Conservation (phyloP, 30 jellyfish, hydroid and myxozoan species). For the Turritopsis rubra region DNA sequence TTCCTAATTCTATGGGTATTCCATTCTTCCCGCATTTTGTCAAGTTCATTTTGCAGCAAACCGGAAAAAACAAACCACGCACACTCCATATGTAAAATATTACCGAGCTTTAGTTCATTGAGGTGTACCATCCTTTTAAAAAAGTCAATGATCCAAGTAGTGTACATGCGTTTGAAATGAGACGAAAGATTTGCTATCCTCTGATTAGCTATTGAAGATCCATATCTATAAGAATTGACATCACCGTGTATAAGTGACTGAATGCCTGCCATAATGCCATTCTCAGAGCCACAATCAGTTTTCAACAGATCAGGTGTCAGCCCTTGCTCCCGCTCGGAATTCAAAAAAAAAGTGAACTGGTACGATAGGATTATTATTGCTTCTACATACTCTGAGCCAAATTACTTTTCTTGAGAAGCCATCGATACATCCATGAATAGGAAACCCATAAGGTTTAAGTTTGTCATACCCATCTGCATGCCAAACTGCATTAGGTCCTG, state of each 20-base stretch:
- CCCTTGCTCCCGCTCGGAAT: too few relatives aligned
- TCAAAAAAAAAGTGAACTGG: too few relatives aligned
- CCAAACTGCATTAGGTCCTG: too few relatives aligned
- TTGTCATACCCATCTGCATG: too few relatives aligned
- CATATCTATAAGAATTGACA: neutral
- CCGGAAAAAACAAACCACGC: neutral
- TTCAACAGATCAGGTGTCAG: too few relatives aligned
- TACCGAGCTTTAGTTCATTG: neutral
- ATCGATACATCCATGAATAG: too few relatives aligned
- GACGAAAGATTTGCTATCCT: neutral
- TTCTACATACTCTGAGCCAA: too few relatives aligned
- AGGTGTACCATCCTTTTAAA: neutral
- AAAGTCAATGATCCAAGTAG: neutral
- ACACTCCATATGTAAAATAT: neutral
- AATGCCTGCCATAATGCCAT: neutral
- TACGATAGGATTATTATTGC: too few relatives aligned
- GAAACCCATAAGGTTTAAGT: too few relatives aligned
- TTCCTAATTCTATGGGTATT: neutral
- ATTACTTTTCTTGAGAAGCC: too few relatives aligned
- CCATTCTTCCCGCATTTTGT: neutral
- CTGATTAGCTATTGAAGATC: neutral
- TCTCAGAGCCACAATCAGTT: neutral
- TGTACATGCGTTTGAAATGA: neutral
- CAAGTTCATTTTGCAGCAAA: neutral
- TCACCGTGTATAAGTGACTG: neutral